Percentiles rank a stretch among this genome's conserved stretches.
Conservation (phyloP, 2,113 vertebrate species). For the Rousettus leschenaultii region DNA sequence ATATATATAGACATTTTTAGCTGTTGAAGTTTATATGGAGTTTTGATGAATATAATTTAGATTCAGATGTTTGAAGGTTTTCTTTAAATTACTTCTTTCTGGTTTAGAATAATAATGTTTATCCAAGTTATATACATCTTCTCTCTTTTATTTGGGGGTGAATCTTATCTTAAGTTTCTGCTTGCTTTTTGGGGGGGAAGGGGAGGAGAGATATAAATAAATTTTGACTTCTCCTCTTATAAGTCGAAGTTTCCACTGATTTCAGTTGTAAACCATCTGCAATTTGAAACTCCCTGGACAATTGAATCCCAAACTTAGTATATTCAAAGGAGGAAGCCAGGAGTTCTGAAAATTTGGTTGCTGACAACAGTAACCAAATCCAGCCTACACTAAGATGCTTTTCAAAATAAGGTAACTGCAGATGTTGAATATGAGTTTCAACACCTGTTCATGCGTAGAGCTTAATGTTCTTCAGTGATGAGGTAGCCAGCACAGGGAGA, state of each 20-base stretch:
- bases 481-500: neutral
- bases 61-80: neutral
- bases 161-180: neutral
- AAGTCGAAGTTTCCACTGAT: neutral
- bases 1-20: neutral
- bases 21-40: neutral
- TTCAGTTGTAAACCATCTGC: neutral
- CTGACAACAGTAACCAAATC: neutral
- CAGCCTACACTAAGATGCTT: neutral
- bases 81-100: neutral
- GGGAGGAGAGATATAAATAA: neutral
- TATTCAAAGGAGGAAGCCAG: neutral
- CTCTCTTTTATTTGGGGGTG: neutral
- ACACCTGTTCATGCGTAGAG: neutral
- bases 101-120: neutral
- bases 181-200: neutral
- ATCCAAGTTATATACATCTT: neutral
- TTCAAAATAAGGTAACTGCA: neutral
- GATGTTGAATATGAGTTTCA: neutral
- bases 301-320: neutral
- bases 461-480: neutral
- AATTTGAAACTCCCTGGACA: neutral
- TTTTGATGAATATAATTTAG: neutral
- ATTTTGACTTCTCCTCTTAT: conserved; percentile 5
- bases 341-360: neutral